These are phyloP conservation scores for Myiozetetes cayanensis DNA, from an alignment of 2,113 vertebrate species.

Conservation along the genomic window DNA sequence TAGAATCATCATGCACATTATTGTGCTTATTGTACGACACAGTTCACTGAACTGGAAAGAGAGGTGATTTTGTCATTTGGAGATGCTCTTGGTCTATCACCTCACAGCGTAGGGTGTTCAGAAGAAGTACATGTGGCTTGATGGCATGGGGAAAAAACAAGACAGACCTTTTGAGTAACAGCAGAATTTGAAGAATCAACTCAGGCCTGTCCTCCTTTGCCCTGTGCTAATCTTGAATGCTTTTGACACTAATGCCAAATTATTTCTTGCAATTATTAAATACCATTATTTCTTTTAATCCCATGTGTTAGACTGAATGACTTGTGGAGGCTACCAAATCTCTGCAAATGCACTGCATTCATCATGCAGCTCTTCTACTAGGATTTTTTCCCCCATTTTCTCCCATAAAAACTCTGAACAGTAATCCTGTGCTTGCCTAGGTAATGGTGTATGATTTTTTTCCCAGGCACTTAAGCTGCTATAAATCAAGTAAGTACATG, in stretches of 20 bases:
- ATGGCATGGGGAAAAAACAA: not conserved
- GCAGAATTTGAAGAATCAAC: not conserved
- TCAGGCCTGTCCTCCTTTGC: not conserved
- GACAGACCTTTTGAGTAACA: not conserved
- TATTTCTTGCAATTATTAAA: no score
- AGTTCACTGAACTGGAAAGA: not conserved
- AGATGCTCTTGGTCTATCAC: not conserved
- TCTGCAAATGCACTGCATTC: not conserved
- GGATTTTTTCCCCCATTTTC: not conserved
- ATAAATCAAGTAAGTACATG: not conserved
- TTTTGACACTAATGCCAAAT: not conserved
- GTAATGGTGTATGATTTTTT: not conserved
- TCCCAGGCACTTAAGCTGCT: not conserved
- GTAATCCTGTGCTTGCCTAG: not conserved
- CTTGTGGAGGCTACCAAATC: not conserved
- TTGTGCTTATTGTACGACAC: not conserved
- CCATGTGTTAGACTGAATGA: not conserved
- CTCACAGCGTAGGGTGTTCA: fast-evolving
- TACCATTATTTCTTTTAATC: not conserved
- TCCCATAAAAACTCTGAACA: not conserved
- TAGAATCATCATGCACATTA: not conserved
- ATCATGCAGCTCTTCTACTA: not conserved
- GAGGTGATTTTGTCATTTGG: not conserved
- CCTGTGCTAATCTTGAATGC: not conserved
- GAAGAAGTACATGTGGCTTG: not conserved